Base-by-base conservation (phyloP, 2,797 vertebrate species). In the Danio tinwini region DNA sequence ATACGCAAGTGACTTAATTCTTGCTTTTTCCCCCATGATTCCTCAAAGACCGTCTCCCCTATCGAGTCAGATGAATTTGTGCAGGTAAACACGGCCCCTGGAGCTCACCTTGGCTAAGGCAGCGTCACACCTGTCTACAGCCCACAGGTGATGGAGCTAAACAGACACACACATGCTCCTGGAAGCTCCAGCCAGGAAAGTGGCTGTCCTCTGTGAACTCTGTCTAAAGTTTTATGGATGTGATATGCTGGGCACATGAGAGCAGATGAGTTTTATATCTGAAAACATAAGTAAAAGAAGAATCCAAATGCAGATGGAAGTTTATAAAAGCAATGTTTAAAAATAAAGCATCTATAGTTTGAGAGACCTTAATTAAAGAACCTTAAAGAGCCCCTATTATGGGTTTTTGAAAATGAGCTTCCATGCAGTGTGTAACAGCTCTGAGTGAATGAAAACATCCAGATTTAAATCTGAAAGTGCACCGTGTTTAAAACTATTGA, bases 111-210 rank as follows among this genome's bases (percentile, higher is more conserved):
- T 85, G 83, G 85, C 81, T 74, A n/a, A 78, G 61, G 67, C 76
- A 65, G 78, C 82, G 14, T 88, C 89, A 89, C 93, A 94, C 90
- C 93, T 94, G 92, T 91, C 85, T 84, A 76, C 68, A 81, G 67
- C 84, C 81, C 83, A 88, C 88, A 93, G 89, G 89, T 91, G 89
- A 88, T 86, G 78, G 76, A 78, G 78, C 83, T 76, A 80, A 80
- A 81, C 61, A 19, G 39, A 47, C 79, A 63, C 70, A 65, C 9
- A 17, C 49, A 55, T 42, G 7, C 74, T 64, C 14, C 58, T 63
- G 7, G 39, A 76, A 72, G 49, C n/a, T 64, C 62, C 5, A 74
- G 70, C 44, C 69, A 68, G 39, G 10, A 71, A 44, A 77, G 45
- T 16, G 13, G 16, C 19, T 80, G 52, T 78, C 53, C 61, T 81